Evolutionary conservation across 2,113 vertebrate species (phyloP).

Genomic region (Atherinomorus stipes): DNA sequence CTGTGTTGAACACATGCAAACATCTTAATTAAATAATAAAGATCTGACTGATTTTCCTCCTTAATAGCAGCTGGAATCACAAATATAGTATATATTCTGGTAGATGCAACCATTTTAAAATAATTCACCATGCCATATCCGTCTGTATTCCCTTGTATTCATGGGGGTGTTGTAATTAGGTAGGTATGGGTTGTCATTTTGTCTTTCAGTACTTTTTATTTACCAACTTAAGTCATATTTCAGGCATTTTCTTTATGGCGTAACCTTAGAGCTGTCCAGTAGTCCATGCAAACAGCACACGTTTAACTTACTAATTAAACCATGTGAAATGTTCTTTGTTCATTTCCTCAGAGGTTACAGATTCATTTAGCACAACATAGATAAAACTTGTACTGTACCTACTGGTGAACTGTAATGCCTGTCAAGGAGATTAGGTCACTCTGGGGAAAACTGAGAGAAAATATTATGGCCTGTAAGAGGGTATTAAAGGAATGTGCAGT

Average conservation of each 20-base stretch:
- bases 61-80: constrained; percentile 36
- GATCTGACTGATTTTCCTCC: constrained; percentile 49
- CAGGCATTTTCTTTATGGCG: too few species aligned
- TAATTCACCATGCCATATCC: neutral
- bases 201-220: too few species aligned
- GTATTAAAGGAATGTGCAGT: constrained; percentile 12
- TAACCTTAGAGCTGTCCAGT: neutral
- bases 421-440: constrained; percentile 19
- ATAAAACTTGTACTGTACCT: neutral
- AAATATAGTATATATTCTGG: constrained; percentile 6
- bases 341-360: neutral
- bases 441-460: neutral
- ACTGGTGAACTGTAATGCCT: neutral
- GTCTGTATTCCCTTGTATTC: too few species aligned
- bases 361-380: neutral
- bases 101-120: neutral
- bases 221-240: too few species aligned
- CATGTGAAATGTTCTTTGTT: neutral
- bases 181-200: too few species aligned
- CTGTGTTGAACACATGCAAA: constrained; percentile 52
- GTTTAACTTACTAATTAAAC: neutral
- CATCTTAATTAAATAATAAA: constrained; percentile 60
- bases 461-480: constrained; percentile 8
- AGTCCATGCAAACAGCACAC: neutral
- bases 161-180: too few species aligned